phyloP scores from a whole-genome alignment of 2,113 vertebrate species.

The Phaethon lepturus region DNA sequence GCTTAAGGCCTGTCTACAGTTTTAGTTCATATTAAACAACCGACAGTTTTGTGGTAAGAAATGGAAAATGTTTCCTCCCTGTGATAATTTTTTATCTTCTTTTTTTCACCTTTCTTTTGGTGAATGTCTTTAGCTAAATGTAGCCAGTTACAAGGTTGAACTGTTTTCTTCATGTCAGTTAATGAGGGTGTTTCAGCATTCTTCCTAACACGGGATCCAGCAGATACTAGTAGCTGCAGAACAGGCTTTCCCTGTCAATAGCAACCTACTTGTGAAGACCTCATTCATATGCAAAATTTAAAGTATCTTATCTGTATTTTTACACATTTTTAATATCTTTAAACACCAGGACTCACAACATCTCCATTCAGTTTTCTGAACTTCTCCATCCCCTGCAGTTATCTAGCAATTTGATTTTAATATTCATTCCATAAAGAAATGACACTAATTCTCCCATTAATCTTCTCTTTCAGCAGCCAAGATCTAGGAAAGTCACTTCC shows the following conservation, averaged over 20 bases:
- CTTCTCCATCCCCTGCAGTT: background rate
- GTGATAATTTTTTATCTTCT: background rate
- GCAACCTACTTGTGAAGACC: background rate
- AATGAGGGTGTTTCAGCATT: background rate
- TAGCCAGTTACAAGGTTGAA: background rate
- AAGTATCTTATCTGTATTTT: background rate
- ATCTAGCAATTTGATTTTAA: slow-evolving; percentile 51
- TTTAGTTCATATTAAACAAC: background rate
- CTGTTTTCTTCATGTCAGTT: background rate
- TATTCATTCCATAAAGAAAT: slow-evolving; percentile 20
- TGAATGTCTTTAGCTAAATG: background rate
- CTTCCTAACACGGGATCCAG: background rate
- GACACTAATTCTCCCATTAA: slow-evolving; percentile 56
- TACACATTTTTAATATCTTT: slow-evolving; percentile 5
- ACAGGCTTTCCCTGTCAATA: background rate
- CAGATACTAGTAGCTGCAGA: background rate
- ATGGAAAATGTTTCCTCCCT: background rate
- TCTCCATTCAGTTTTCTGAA: slow-evolving; percentile 10
- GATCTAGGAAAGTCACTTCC: slow-evolving; percentile 42
- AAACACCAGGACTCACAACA: background rate
- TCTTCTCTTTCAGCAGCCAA: slow-evolving; percentile 51
- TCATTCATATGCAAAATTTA: background rate
- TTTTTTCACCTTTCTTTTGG: background rate
- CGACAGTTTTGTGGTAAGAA: background rate
- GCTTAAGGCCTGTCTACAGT: background rate